Conservation (phyloP, 2,113 vertebrate genomes). For the Patagioenas fasciata region DNA sequence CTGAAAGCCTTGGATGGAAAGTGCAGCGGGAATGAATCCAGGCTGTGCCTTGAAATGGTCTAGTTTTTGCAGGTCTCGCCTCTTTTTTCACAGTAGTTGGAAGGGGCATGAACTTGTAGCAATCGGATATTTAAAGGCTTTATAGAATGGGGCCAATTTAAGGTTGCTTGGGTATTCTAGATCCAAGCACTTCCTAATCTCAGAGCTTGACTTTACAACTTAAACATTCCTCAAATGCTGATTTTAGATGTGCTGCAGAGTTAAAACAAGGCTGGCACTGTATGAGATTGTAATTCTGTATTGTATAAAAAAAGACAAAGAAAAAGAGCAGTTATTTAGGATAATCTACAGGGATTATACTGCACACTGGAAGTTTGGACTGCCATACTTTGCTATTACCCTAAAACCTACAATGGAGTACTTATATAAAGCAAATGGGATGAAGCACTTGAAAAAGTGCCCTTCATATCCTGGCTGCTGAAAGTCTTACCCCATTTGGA, state of each 20-base stretch:
- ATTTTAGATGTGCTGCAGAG: neutral
- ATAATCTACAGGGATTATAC: neutral
- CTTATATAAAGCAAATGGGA: neutral
- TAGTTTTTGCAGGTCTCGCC: conserved; percentile 8
- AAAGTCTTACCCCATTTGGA: neutral
- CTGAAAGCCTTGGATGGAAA: conserved; percentile 36
- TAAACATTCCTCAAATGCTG: neutral
- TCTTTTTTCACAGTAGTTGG: conserved; percentile 50
- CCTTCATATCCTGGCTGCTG: neutral
- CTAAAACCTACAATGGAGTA: neutral
- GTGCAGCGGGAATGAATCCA: neutral
- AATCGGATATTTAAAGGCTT: conserved; percentile 35
- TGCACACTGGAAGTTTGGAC: neutral
- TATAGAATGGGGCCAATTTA: conserved; percentile 17
- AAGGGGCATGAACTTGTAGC: conserved; percentile 61
- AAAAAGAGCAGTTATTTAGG: neutral
- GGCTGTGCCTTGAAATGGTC: conserved; percentile 5
- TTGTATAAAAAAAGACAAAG: neutral
- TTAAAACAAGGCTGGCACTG: neutral
- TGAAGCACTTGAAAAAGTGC: neutral
- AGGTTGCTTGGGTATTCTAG: conserved; percentile 16
- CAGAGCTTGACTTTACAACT: neutral
- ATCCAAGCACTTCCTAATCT: conserved; percentile 35
- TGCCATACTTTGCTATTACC: neutral
- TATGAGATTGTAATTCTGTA: neutral